Percentiles rank a stretch among this genome's conserved stretches.
These are phyloP conservation scores for Lacerta agilis DNA, from an alignment of 2,797 vertebrate genomes.

Conservation along the genomic window DNA sequence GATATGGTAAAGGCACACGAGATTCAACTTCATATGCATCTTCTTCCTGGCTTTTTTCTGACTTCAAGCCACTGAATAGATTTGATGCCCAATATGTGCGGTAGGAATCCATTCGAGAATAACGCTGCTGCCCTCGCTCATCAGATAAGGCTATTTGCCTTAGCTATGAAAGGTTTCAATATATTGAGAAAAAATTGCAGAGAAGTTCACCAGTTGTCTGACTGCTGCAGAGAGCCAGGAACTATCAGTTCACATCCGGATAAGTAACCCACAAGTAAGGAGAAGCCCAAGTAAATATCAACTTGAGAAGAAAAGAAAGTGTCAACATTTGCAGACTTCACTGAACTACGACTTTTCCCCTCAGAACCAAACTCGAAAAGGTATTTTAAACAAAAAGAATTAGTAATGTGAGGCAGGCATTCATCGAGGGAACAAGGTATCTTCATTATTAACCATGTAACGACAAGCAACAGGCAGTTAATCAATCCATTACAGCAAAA, in stretches of 20 bases:
- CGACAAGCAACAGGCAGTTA: slow-evolving; percentile 11
- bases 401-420: slow-evolving; percentile 54
- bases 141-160: not conserved
- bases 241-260: slow-evolving; percentile 75
- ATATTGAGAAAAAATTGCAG: slow-evolving; percentile 30
- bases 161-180: slow-evolving; percentile 37
- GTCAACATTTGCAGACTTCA: slow-evolving; percentile 21
- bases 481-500: slow-evolving; percentile 52
- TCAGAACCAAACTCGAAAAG: slow-evolving; percentile 27
- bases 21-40: slow-evolving; percentile 94
- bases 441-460: slow-evolving; percentile 24
- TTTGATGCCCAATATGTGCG: slow-evolving; percentile 83
- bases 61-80: slow-evolving; percentile 79
- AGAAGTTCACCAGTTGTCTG: slow-evolving; percentile 76
- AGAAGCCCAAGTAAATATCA: slow-evolving; percentile 61
- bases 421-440: slow-evolving; percentile 35
- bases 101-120: slow-evolving; percentile 88
- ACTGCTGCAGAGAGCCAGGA: slow-evolving; percentile 62
- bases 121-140: slow-evolving; percentile 25
- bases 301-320: not conserved
- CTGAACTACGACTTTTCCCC: slow-evolving; percentile 9
- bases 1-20: slow-evolving; percentile 90
- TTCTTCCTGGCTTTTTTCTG: slow-evolving; percentile 86
- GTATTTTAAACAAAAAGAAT: slow-evolving; percentile 11
- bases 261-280: slow-evolving; percentile 60